Evolutionary conservation across 2,888 invertebrate genomes (phyloP), one percentile per base, ranked within the genome.

Genomic region (Perizoma affinitatum): DNA sequence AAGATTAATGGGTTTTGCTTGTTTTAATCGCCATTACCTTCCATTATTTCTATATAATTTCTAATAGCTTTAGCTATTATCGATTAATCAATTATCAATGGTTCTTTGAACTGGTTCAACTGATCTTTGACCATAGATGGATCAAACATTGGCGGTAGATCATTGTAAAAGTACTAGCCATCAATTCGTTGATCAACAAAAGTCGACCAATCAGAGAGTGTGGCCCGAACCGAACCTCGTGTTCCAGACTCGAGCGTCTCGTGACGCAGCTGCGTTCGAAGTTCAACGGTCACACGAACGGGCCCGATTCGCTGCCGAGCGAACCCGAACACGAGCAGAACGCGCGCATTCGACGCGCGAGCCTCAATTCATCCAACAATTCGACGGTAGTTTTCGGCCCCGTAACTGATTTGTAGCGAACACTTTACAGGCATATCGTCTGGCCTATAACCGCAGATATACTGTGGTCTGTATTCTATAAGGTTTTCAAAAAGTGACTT

Each of bases 321-420:
- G 90, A 90, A 63, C 72, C 84, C 80, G 91, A 91, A 68, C 86
- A 84, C 77, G 91, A 90, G 36, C 50, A 78, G 71, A 80, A 63
- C 72, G 66, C 67, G 52, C 85, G 89, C 63, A 74, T 82, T 53
- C 83, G 86, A 11, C 79, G 86, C 22, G 80, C 87, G 46, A 87
- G 88, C 77, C 72, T 79, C 72, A 87, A 88, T 74, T 86, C 87
- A 11, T 80, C 86, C 54, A 86, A 84, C 58, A 86, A 83, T 70
- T 82, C 89, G 10, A 87, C 88, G 41, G 93, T 94, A 40, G 88
- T 94, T 50, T 93, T 94, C 67, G 94, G 94, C 11, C 94, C 94
- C 10, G 94, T 94, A 11, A 94, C 94, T 3, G 94, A 94, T 78
- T 93, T 93, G 87, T 93, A 92, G 89, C 90, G 89, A 85, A 87